Evolutionary conservation across 2,113 vertebrate species (phyloP), one percentile per base, ranked within the genome.

Genomic region (Cairina moschata): DNA sequence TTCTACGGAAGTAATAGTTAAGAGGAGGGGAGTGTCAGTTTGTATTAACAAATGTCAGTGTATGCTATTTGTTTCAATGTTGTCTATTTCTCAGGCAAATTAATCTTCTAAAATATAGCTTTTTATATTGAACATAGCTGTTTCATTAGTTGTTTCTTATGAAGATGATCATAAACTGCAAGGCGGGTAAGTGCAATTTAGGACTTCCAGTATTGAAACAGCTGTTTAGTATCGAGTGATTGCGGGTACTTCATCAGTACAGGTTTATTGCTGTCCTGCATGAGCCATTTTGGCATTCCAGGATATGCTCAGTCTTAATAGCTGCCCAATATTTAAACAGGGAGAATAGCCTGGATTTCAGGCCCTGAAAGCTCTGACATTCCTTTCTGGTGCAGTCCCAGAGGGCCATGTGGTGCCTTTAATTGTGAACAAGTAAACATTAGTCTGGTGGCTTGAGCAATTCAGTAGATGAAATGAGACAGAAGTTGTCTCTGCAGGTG

Each of bases 401-500:
- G 73, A 94, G 95, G 75, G 60, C 56, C 71, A 73, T 75, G 84
- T 91, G 67, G 46, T 92, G 94, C 86, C 95, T 97, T 98, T 98
- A 97, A 98, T 95, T 96, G 96, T 96, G 94, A 97, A 94, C 96
- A 97, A 96, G 95, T 92, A 98, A 98, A 97, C 96, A 97, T 96
- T 96, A 97, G 87, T 97, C 88, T 96, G 93, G 84, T 97, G 81
- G 58, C 95, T 95, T 65, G 92, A 98, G 93, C 95, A 95, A 96
- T 98, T 98, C 96, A 94, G 93, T 75, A 96, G 97, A 97, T 96
- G 96, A 98, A 98, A 97, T 93, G 95, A 97, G 96, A 97, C 96
- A 97, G 95, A 98, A 97, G 95, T 92, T 98, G 96, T 96, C 97
- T 95, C 96, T 97, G 95, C 97, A 98, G 97, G 97, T 98, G 97